These are phyloP conservation scores for Electrona antarctica DNA, from an alignment of 2,113 vertebrate genomes.

Conservation along the genomic window DNA sequence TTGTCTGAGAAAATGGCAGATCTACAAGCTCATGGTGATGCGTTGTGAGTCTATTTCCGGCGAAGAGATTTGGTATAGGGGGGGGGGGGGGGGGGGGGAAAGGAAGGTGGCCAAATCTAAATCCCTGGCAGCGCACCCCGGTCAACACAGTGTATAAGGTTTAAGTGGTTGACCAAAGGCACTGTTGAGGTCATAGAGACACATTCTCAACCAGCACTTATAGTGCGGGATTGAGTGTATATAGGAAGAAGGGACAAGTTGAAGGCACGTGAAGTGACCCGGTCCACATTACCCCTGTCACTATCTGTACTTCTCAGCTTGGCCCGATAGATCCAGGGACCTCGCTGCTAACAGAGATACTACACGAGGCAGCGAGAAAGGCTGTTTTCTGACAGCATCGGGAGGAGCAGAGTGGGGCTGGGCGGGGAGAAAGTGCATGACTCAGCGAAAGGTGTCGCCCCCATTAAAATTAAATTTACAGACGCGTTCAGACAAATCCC, in stretches of 20 bases:
- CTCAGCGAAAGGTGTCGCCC: slow-evolving; percentile 74
- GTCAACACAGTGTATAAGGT: neutral
- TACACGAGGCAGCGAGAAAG: slow-evolving; percentile 62
- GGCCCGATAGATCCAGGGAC: slow-evolving; percentile 73
- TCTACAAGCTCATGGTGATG: too few species aligned
- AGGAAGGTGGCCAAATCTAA: too few species aligned
- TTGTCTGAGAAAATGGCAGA: too few species aligned
- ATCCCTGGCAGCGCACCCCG: too few species aligned
- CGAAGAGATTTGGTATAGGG: too few species aligned
- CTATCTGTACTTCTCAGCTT: slow-evolving; percentile 69
- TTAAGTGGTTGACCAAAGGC: slow-evolving; percentile 52
- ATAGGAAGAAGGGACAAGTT: slow-evolving; percentile 40
- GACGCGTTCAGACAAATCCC: slow-evolving; percentile 73
- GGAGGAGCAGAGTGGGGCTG: slow-evolving; percentile 46
- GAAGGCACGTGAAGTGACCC: slow-evolving; percentile 71
- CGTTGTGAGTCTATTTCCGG: too few species aligned
- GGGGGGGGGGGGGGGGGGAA: too few species aligned
- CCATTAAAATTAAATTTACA: slow-evolving; percentile 82
- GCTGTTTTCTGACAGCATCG: slow-evolving; percentile 73
- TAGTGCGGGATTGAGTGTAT: slow-evolving; percentile 40
- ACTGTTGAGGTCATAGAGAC: slow-evolving; percentile 43
- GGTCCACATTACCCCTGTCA: slow-evolving; percentile 69
- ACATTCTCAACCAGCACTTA: slow-evolving; percentile 53
- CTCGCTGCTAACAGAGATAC: slow-evolving; percentile 70
- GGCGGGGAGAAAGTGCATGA: slow-evolving; percentile 63